phyloP scores from a whole-genome alignment of 1,140 invertebrate genomes.

The Neodiprion virginianus region DNA sequence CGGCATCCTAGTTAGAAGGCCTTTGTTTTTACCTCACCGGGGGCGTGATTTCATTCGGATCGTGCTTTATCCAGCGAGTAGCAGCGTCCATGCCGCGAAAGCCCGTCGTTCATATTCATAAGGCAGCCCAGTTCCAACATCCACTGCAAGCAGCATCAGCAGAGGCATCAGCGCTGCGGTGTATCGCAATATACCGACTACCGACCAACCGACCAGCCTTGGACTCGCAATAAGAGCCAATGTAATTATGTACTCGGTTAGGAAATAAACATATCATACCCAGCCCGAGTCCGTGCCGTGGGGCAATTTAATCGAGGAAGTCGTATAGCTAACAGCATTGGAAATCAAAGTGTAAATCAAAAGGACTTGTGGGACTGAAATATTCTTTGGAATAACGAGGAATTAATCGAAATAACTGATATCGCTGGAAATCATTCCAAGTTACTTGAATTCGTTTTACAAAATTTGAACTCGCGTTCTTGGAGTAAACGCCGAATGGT shows the following conservation, averaged over 20 bases:
- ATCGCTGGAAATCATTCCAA: too few relatives aligned
- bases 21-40: too few relatives aligned
- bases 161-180: background rate
- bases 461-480: too few relatives aligned
- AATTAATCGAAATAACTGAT: too few relatives aligned
- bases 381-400: too few relatives aligned
- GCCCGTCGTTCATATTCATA: slow-evolving; percentile 7
- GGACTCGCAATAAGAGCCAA: slow-evolving; percentile 5
- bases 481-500: too few relatives aligned
- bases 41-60: background rate
- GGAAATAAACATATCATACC: slow-evolving; percentile 45
- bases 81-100: background rate
- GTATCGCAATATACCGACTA: background rate
- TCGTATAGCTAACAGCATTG: too few relatives aligned
- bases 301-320: background rate
- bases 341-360: too few relatives aligned
- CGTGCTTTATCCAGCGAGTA: background rate
- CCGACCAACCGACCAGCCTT: too few relatives aligned
- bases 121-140: background rate
- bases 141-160: background rate
- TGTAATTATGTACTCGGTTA: slow-evolving; percentile 33
- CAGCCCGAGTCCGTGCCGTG: background rate
- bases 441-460: too few relatives aligned
- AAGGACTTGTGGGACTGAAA: too few relatives aligned
- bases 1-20: too few relatives aligned